Conservation (phyloP, 1,140 invertebrate species). For the Drosophila nigromelanica region DNA sequence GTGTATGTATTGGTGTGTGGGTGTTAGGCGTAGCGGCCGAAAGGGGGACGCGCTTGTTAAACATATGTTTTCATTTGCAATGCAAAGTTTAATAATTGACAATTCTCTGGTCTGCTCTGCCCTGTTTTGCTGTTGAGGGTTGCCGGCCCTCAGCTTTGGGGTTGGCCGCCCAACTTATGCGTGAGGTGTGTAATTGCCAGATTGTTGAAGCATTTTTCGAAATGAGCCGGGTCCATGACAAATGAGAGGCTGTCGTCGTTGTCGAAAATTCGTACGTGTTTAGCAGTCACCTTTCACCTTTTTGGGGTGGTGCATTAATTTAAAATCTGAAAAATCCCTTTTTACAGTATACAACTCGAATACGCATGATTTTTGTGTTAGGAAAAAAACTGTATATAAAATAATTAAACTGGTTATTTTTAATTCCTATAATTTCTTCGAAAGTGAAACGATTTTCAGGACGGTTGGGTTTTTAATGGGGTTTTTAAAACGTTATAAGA, state of each 20-base stretch:
- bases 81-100: constrained; percentile 81
- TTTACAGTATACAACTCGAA: not conserved
- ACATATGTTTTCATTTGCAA: constrained; percentile 82
- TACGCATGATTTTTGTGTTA: not conserved
- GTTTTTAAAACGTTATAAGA: too few species aligned
- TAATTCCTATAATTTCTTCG: too few species aligned
- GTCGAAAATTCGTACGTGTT: constrained; percentile 23
- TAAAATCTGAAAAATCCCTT: constrained; percentile 8
- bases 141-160: constrained; percentile 21
- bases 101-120: constrained; percentile 38
- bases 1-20: not conserved
- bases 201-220: constrained; percentile 58
- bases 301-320: constrained; percentile 1
- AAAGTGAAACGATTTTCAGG: too few species aligned
- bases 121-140: constrained; percentile 31
- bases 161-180: constrained; percentile 9
- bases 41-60: constrained; percentile 57
- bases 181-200: constrained; percentile 69
- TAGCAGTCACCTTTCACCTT: constrained; percentile 39
- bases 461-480: too few species aligned
- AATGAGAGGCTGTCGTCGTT: constrained; percentile 55
- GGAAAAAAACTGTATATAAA: too few species aligned
- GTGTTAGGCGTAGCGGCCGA: not conserved
- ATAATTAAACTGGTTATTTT: too few species aligned
- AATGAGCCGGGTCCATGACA: constrained; percentile 63